Percentiles rank a stretch among this genome's conserved stretches.
phyloP scores from a whole-genome alignment of 2,113 vertebrate species.

The Scatophagus argus region DNA sequence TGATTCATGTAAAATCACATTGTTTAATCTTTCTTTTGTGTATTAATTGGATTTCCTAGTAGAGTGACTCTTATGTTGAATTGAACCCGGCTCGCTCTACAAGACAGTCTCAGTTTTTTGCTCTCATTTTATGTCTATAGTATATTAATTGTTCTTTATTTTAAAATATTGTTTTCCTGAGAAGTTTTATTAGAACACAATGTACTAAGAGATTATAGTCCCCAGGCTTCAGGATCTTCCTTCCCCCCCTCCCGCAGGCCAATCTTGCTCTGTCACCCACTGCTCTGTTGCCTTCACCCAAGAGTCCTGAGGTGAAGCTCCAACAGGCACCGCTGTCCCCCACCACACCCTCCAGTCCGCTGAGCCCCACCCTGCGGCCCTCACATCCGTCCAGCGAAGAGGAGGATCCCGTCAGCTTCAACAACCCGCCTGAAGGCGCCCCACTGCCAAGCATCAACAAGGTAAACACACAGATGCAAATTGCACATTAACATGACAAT shows the following conservation, averaged over 20 bases:
- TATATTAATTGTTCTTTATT: not conserved
- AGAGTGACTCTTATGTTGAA: not conserved
- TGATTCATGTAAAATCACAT: not conserved
- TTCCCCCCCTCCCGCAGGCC: slow-evolving; percentile 70
- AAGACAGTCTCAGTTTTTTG: not conserved
- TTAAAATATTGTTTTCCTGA: not conserved
- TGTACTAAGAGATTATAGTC: not conserved
- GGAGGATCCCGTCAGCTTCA: slow-evolving; percentile 79
- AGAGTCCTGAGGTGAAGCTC: slow-evolving; percentile 78
- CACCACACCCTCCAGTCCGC: slow-evolving; percentile 38
- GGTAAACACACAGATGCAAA: slow-evolving; percentile 55
- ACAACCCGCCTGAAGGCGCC: slow-evolving; percentile 74
- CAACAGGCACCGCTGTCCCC: slow-evolving; percentile 60
- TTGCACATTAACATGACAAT: not conserved
- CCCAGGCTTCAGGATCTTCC: slow-evolving; percentile 23
- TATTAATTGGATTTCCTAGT: not conserved
- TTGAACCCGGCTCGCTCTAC: not conserved
- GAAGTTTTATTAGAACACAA: not conserved
- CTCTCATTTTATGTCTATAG: not conserved
- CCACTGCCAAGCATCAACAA: slow-evolving; percentile 82
- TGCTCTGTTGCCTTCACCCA: slow-evolving; percentile 75
- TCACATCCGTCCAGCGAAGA: slow-evolving; percentile 70
- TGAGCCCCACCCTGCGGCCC: slow-evolving; percentile 39
- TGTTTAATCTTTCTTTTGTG: not conserved
- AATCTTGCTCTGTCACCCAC: slow-evolving; percentile 83